Evolutionary conservation across 2,113 vertebrate genomes (phyloP).

Genomic region (Gadus macrocephalus): DNA sequence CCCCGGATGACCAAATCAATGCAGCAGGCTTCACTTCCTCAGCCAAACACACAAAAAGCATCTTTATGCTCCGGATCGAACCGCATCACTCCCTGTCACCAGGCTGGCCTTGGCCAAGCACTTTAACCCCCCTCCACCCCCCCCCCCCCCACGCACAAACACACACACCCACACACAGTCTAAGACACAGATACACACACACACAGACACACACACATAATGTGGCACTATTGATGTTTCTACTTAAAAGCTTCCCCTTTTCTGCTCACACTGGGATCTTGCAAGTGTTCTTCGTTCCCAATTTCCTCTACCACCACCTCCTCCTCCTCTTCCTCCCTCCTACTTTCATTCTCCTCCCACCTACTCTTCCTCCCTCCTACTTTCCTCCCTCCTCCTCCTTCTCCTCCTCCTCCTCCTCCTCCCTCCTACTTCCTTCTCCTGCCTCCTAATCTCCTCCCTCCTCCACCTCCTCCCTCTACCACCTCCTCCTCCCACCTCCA

Average conservation of each 20-base stretch:
- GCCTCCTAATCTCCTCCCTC: background rate
- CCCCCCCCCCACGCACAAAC: slow-evolving; percentile 1
- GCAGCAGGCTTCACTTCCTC: slow-evolving; percentile 54
- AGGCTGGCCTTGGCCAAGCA: slow-evolving; percentile 35
- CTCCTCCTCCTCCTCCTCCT: background rate
- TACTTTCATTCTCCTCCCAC: background rate
- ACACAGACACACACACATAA: background rate
- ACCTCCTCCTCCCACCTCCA: background rate
- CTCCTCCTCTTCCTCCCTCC: slow-evolving; percentile 4
- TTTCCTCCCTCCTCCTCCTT: background rate
- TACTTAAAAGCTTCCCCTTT: slow-evolving; percentile 12
- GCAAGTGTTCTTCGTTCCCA: slow-evolving; percentile 16
- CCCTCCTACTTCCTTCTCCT: background rate
- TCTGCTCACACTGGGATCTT: slow-evolving; percentile 20
- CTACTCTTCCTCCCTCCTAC: too few relatives aligned
- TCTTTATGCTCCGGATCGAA: slow-evolving; percentile 66
- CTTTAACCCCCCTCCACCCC: slow-evolving; percentile 14
- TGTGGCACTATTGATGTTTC: slow-evolving; percentile 1
- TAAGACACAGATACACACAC: too few relatives aligned
- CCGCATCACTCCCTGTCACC: slow-evolving; percentile 57
- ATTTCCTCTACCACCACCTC: background rate
- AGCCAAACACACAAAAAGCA: slow-evolving; percentile 59
- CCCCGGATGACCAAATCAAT: slow-evolving; percentile 61
- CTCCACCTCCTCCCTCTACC: background rate
- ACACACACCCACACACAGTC: background rate